A percentile compares a stretch with the other conserved stretches of the same genome.
These are phyloP conservation scores for Anas platyrhynchos DNA, from an alignment of 2,113 vertebrate genomes.

Conservation along the genomic window DNA sequence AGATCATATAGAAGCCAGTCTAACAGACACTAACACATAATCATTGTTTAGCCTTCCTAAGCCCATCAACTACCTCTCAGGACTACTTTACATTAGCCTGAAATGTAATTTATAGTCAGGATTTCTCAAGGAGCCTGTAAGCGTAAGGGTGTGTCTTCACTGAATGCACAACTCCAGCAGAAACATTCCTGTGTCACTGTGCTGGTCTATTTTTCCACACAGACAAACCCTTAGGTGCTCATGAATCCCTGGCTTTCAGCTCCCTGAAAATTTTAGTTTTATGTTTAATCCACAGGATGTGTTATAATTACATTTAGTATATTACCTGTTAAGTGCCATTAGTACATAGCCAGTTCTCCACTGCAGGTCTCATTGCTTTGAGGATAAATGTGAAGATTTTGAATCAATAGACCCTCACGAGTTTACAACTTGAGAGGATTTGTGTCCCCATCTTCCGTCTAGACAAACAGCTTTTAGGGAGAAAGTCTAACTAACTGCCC, in stretches of 20 bases:
- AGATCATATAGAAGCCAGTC: not conserved
- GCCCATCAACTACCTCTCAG: not conserved
- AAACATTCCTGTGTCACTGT: not conserved
- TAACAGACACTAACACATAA: not conserved
- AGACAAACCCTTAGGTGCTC: not conserved
- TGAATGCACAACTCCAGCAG: rapidly evolving
- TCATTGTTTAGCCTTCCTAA: slow-evolving; percentile 2
- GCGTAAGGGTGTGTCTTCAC: not conserved
- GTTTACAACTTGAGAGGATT: not conserved
- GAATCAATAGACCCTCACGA: not conserved
- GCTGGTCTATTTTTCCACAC: not conserved
- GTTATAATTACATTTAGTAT: not conserved
- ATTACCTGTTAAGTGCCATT: not conserved
- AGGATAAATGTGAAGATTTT: not conserved
- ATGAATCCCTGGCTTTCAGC: not conserved
- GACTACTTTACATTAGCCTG: not conserved
- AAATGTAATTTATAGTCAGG: not conserved
- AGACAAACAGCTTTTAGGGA: not conserved
- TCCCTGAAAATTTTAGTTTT: not conserved
- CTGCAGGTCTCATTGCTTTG: not conserved
- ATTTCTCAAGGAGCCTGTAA: not conserved
- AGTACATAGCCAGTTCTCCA: not conserved
- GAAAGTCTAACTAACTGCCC: not conserved
- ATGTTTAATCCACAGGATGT: not conserved
- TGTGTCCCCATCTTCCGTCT: not conserved